Evolutionary conservation across 2,888 invertebrate genomes (phyloP).

Genomic region (Lasiommata megera): DNA sequence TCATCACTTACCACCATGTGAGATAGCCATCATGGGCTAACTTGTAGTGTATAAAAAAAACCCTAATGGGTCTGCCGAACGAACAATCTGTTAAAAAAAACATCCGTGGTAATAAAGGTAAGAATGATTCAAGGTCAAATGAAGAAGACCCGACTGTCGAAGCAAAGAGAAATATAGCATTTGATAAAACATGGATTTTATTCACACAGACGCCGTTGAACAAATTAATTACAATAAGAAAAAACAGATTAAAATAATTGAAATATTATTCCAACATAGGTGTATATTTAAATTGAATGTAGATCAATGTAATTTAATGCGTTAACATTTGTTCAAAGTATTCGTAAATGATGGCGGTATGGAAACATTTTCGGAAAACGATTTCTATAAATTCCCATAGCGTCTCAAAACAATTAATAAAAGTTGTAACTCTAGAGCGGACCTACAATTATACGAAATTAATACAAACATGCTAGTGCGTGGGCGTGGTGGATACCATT

Average conservation of each 20-base stretch:
- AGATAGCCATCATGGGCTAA: no score
- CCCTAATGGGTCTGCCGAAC: no score
- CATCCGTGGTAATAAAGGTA: no score
- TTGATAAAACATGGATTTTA: no score
- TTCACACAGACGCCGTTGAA: background rate
- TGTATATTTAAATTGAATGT: conserved; percentile 23
- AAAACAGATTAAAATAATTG: conserved; percentile 17
- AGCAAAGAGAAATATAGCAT: no score
- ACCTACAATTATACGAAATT: conserved; percentile 60
- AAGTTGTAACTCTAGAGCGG: conserved; percentile 46
- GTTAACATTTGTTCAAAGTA: conserved; percentile 15
- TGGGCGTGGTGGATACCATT: conserved; percentile 46
- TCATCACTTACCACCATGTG: no score
- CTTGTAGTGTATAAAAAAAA: no score
- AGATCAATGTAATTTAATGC: conserved; percentile 21
- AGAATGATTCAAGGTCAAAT: no score
- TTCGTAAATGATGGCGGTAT: conserved; percentile 9
- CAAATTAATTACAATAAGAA: conserved; percentile 13
- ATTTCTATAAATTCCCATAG: conserved; percentile 21
- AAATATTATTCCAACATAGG: conserved; percentile 16
- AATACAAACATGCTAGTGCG: conserved; percentile 52
- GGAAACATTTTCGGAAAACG: conserved; percentile 15
- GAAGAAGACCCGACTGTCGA: no score
- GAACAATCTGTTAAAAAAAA: no score
- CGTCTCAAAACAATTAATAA: conserved; percentile 54